Conservation (phyloP, 1,140 invertebrate species). For the Melanaphis sacchari region DNA sequence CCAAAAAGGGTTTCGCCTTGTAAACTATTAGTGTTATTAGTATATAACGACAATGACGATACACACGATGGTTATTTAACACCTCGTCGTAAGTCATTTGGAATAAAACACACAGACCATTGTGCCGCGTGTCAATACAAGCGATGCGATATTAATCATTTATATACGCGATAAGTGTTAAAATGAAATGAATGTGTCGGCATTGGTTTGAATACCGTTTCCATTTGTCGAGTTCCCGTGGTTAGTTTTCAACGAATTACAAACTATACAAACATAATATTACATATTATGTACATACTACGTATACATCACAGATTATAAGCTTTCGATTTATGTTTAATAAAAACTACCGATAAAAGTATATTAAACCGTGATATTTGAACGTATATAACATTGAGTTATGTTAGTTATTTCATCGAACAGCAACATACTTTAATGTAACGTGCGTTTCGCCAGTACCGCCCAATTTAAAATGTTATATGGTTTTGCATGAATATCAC, state of each 20-base stretch:
- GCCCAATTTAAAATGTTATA: no score
- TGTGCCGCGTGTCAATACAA: neutral
- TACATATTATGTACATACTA: no score
- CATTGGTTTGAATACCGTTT: neutral
- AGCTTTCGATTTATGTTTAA: neutral
- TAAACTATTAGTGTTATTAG: neutral
- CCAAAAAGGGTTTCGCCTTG: slow-evolving; percentile 16
- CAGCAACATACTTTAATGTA: neutral
- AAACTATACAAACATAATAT: neutral
- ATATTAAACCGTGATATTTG: neutral
- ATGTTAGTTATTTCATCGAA: neutral
- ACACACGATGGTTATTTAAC: neutral
- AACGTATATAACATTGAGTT: neutral
- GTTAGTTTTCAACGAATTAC: neutral
- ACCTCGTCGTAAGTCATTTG: neutral
- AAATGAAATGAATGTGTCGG: neutral
- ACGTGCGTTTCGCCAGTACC: no score
- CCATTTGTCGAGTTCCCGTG: neutral
- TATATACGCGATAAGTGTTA: neutral
- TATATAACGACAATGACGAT: neutral
- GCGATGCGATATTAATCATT: neutral
- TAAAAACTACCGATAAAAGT: neutral
- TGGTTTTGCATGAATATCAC: no score
- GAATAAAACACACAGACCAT: neutral
- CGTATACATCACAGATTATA: neutral